phyloP scores from a whole-genome alignment of 2,113 vertebrate genomes.

The Oryctolagus cuniculus region mOryCun1.1 NC_091440.1:19225001-19225500 shows the following conservation, averaged over 20 bases:
- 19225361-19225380: neutral
- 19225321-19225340: neutral
- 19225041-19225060: neutral
- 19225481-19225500: neutral
- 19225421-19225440: neutral
- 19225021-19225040: neutral
- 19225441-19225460: neutral
- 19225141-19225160: neutral
- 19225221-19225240: neutral
- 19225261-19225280: neutral
- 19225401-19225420: neutral
- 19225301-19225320: no score
- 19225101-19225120: neutral
- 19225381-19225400: neutral
- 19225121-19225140: neutral
- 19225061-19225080: neutral
- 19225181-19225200: neutral
- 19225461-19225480: neutral
- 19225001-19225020: constrained; percentile 9
- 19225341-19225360: neutral
- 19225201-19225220: neutral
- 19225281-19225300: neutral
- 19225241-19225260: neutral
- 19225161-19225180: constrained; percentile 13
- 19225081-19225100: neutral